A percentile compares a stretch with the other conserved stretches of the same genome.
Conservation (phyloP, 2,113 vertebrate species). For the human (Homo sapiens) region DNA sequence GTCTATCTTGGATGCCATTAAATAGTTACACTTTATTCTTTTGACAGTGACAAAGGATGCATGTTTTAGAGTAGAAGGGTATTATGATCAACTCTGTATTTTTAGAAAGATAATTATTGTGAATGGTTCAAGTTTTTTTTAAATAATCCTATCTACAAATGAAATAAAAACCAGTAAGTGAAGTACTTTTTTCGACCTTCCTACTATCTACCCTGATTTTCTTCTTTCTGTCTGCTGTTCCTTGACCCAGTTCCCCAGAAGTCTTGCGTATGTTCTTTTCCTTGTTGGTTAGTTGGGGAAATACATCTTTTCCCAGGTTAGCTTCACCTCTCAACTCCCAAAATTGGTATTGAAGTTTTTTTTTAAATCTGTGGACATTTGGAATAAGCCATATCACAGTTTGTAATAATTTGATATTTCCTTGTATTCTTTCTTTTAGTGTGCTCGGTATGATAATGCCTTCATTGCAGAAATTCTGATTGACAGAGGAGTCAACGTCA, state of each 20-base stretch:
- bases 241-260: neutral
- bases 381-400: no score
- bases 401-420: neutral
- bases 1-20: neutral
- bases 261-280: rapidly evolving
- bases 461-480: slow-evolving; percentile 95
- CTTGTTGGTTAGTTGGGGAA: neutral
- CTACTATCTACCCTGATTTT: neutral
- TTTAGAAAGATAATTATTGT: neutral
- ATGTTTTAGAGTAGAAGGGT: neutral
- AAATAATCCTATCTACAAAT: neutral
- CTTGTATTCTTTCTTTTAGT: slow-evolving; percentile 82
- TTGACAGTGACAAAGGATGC: neutral
- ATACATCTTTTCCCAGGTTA: neutral
- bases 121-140: neutral
- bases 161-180: neutral
- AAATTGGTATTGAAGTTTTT: neutral
- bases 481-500: slow-evolving; percentile 92
- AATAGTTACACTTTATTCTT: neutral
- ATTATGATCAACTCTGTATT: neutral
- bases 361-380: neutral
- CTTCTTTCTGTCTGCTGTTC: neutral
- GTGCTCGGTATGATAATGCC: slow-evolving; percentile 94
- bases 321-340: neutral
- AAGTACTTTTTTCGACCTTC: neutral